Evolutionary conservation across 2,888 invertebrate species (phyloP).

Genomic region (Rhingia campestris): DNA sequence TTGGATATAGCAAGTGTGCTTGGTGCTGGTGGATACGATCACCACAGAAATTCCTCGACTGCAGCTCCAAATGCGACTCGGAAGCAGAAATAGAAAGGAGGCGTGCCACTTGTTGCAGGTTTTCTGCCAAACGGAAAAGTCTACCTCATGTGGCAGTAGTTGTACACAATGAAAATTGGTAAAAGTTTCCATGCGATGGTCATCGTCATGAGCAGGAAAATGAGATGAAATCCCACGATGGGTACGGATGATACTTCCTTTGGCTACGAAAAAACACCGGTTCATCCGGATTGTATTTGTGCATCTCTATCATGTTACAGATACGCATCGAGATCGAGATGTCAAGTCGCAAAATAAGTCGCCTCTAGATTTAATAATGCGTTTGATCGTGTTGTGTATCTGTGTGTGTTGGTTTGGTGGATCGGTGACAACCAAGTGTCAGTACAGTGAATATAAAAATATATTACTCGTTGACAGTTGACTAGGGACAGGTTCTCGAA

Average conservation of each 20-base stretch:
- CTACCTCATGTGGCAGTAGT: slow-evolving; percentile 7
- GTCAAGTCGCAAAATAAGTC: not conserved
- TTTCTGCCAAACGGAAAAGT: slow-evolving; percentile 33
- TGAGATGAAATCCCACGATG: slow-evolving; percentile 54
- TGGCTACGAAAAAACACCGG: slow-evolving; percentile 14
- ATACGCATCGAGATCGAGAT: slow-evolving; percentile 1
- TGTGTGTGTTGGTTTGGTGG: not conserved
- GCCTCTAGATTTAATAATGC: not conserved
- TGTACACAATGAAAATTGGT: slow-evolving; percentile 32
- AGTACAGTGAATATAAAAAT: slow-evolving; percentile 21
- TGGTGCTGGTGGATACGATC: slow-evolving; percentile 29
- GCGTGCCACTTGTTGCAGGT: slow-evolving; percentile 56
- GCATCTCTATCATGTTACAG: slow-evolving; percentile 43
- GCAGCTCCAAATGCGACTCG: slow-evolving; percentile 17
- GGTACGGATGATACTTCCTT: not conserved
- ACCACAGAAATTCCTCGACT: slow-evolving; percentile 36
- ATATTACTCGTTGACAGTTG: slow-evolving; percentile 26
- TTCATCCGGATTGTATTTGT: slow-evolving; percentile 32
- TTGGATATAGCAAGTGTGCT: slow-evolving; percentile 28
- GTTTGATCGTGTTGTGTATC: slow-evolving; percentile 13
- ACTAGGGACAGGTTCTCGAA: slow-evolving; percentile 26
- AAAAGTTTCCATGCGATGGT: slow-evolving; percentile 39
- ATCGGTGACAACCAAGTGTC: slow-evolving; percentile 37
- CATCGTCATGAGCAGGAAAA: slow-evolving; percentile 17
- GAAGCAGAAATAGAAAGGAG: slow-evolving; percentile 65